Evolutionary conservation across 2,113 vertebrate genomes (phyloP).

Genomic region (Octodon degus): DNA sequence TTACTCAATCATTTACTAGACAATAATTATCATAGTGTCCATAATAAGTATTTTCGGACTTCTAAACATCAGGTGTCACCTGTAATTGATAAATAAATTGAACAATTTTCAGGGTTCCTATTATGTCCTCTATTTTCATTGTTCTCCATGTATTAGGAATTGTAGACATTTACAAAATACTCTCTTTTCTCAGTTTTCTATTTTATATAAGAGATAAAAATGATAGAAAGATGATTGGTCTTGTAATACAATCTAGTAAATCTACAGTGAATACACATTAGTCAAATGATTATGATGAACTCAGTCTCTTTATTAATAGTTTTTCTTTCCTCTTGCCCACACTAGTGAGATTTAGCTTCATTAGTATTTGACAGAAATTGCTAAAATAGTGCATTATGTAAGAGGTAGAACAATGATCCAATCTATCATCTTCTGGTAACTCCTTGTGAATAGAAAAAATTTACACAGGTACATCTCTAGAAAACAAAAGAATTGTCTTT

Average conservation of each 20-base stretch:
- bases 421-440: slow-evolving; percentile 64
- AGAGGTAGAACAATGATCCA: slow-evolving; percentile 69
- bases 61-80: neutral
- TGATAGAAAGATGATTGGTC: neutral
- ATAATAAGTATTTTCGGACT: neutral
- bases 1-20: neutral
- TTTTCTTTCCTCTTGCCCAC: slow-evolving; percentile 80
- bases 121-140: neutral
- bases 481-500: neutral
- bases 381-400: slow-evolving; percentile 74
- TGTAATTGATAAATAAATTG: neutral
- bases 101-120: neutral
- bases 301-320: slow-evolving; percentile 79
- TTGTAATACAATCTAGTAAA: neutral
- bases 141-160: neutral
- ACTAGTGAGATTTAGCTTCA: slow-evolving; percentile 79
- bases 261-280: slow-evolving; percentile 17
- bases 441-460: neutral
- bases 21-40: neutral
- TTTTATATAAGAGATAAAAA: neutral
- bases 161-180: neutral
- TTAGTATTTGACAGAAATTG: slow-evolving; percentile 76
- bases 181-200: no score
- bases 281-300: slow-evolving; percentile 75
- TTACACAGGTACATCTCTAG: slow-evolving; percentile 24